Percentiles rank a stretch among this genome's conserved stretches.
phyloP scores from a whole-genome alignment of 2,113 vertebrate genomes.

The Bubalus kerabau region DNA sequence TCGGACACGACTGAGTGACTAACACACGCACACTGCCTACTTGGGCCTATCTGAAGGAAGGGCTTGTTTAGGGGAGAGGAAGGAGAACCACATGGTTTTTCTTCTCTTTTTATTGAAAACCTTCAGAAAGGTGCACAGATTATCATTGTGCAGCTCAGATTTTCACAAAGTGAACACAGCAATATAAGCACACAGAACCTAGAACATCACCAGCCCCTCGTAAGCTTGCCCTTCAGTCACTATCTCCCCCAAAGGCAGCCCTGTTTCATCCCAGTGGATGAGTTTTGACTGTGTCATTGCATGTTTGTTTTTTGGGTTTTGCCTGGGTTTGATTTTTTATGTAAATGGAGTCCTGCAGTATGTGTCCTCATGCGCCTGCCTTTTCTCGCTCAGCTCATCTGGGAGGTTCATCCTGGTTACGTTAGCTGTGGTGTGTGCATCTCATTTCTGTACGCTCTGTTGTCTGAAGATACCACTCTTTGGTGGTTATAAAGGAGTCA shows the following conservation, averaged over 20 bases:
- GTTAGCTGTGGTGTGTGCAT: no score
- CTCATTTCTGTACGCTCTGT: not conserved
- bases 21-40: not conserved
- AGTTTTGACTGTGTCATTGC: not conserved
- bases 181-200: fast-evolving
- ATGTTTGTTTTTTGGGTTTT: not conserved
- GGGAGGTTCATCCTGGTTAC: not conserved
- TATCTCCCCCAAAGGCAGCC: not conserved
- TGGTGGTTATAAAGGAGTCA: not conserved
- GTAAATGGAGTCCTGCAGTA: not conserved
- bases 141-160: not conserved
- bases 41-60: not conserved
- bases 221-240: not conserved
- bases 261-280: not conserved
- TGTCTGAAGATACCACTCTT: not conserved
- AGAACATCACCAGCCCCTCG: not conserved
- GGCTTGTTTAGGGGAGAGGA: not conserved
- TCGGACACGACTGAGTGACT: fast-evolving
- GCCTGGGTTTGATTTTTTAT: not conserved
- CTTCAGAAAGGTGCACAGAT: not conserved
- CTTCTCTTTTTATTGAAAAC: not conserved
- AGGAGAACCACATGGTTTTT: not conserved
- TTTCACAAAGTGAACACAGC: not conserved
- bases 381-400: fast-evolving
- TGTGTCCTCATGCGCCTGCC: not conserved